Conservation (phyloP, 2,888 invertebrate species). For the Watsonalla cultraria region DNA sequence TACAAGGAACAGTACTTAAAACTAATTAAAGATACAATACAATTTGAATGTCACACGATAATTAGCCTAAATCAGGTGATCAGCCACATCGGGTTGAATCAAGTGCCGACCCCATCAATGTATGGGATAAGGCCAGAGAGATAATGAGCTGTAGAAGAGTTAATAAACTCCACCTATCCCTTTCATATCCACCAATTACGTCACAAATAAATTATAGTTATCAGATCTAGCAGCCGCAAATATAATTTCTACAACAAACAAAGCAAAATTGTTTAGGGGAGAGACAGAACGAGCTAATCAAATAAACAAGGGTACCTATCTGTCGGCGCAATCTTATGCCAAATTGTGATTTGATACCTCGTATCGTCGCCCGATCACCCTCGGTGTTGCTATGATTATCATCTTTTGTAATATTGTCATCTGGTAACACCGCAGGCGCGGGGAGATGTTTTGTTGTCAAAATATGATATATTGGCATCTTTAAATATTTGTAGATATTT, state of each 20-base stretch:
- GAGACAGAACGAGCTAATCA: constrained; percentile 49
- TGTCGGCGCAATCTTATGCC: constrained; percentile 56
- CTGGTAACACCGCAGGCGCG: constrained; percentile 22
- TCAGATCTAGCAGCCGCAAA: constrained; percentile 22
- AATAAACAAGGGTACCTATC: constrained; percentile 60
- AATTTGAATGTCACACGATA: no score
- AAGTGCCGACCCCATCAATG: no score
- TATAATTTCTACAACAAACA: constrained; percentile 29
- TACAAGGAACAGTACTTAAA: no score
- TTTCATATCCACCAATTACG: constrained; percentile 8
- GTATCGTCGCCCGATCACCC: constrained; percentile 33
- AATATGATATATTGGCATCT: not conserved
- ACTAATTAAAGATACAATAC: no score
- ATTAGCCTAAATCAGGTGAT: no score
- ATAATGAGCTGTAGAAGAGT: constrained; percentile 1
- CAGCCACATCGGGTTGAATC: no score
- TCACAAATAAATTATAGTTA: constrained; percentile 1
- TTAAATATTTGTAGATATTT: no score
- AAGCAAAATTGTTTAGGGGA: constrained; percentile 49
- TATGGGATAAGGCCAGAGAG: no score
- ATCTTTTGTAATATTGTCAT: constrained; percentile 38
- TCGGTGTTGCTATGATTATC: constrained; percentile 31
- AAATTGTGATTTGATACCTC: constrained; percentile 71
- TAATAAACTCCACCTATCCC: constrained; percentile 2
- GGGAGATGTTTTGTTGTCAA: constrained; percentile 10